Base-by-base conservation (phyloP, 2,113 vertebrate genomes). In the Nesogale talazaci region DNA sequence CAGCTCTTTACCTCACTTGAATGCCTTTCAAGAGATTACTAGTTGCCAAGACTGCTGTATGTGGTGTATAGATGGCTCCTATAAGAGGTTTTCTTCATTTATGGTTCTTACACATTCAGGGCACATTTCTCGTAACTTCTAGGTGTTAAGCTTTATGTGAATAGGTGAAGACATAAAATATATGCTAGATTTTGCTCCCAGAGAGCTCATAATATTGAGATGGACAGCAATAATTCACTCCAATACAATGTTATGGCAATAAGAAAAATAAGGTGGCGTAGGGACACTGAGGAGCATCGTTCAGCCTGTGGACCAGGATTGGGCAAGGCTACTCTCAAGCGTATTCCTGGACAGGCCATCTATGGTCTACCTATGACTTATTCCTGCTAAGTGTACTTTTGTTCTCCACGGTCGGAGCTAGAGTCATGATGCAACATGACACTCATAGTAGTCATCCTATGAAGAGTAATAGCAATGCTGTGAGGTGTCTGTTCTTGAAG, bases 71-170 rank as follows among this genome's bases (percentile, higher is more conserved):
- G 46, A 42, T 52, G 52, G 1, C 74, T 83, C 2, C 46, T 80
- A 83, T 9, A 36, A 74, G 52, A 84, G 4, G 1, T 92, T 87
- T n/a, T 81, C 36, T 86, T 94, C n/a, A 81, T 76, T 91, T 91
- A 76, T 78, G 69, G 67, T 40, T 40, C 59, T 85, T 4, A 86
- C 72, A 81, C 75, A 65, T 29, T 84, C 20, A 72, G 15, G 4
- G n/a, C 22, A 67, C 22, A 78, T 72, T 52, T 52, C 83, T 67
- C 25, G 8, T 89, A 69, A 83, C 3, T 69, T 93, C 14, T 78
- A 12, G 46, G 6, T 83, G 77, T 22, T 91, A 80, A 89, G 9
- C 29, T 77, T 89, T 89, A 4, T 72, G 27, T 52, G 34, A 94
- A 88, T 59, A 86, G 25, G 23, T 61, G 56, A 81, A 80, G 31